A percentile compares a stretch with the other conserved stretches of the same genome.
Conservation (phyloP, 2,797 vertebrate genomes). For the Rhinella marina region DNA sequence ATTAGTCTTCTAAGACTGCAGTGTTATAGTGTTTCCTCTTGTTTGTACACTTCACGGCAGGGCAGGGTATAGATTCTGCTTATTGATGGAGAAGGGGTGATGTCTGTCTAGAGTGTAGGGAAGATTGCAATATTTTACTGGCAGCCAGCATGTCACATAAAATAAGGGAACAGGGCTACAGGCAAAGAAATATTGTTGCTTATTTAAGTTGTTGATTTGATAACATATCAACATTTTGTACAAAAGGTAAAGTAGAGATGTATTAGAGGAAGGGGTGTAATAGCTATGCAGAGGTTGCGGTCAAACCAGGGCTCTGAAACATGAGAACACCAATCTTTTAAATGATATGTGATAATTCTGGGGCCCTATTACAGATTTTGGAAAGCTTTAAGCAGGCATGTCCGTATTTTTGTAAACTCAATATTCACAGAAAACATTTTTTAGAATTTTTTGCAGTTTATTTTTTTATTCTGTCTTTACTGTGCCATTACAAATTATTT, state of each 20-base stretch:
- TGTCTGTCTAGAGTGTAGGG: slow-evolving; percentile 16
- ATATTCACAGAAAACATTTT: too few species aligned
- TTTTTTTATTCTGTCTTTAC: too few species aligned
- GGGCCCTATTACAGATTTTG: neutral
- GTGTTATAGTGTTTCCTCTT: neutral
- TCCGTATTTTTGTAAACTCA: too few species aligned
- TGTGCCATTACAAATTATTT: too few species aligned
- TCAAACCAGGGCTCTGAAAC: neutral
- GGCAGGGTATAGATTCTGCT: neutral
- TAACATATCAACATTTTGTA: neutral
- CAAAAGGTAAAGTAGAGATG: neutral
- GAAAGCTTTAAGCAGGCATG: too few species aligned
- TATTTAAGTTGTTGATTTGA: neutral
- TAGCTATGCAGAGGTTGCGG: neutral
- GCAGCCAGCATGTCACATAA: neutral
- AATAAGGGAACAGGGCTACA: neutral
- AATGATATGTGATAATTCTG: neutral
- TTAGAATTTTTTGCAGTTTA: too few species aligned
- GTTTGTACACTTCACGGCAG: neutral
- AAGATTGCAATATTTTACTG: neutral
- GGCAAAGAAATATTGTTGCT: neutral
- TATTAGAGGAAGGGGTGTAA: neutral
- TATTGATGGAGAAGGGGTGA: slow-evolving; percentile 18
- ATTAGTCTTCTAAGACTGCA: slow-evolving; percentile 10
- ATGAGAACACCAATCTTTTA: neutral